These are phyloP conservation scores for Hypsopygia costalis DNA, from an alignment of 2,888 invertebrate genomes.

Conservation along the genomic window DNA sequence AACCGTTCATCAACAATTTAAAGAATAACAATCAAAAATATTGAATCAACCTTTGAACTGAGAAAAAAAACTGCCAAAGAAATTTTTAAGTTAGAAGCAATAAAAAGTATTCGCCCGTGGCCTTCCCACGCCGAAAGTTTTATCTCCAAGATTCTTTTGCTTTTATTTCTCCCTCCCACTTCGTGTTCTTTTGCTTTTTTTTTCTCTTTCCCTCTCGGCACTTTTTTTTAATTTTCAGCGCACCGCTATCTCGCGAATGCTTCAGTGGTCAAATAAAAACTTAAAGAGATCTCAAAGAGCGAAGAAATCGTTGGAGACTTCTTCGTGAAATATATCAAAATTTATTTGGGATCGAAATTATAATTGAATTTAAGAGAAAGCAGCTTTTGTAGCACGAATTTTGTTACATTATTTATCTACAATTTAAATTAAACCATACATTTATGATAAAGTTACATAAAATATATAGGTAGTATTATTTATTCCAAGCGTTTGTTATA, in stretches of 20 bases:
- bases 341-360: too few species aligned
- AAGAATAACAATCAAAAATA: neutral
- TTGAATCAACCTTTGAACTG: slow-evolving; percentile 19
- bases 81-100: slow-evolving; percentile 33
- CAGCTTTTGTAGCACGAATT: too few species aligned
- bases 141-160: slow-evolving; percentile 34
- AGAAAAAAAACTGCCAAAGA: slow-evolving; percentile 22
- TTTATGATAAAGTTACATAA: too few species aligned
- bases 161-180: slow-evolving; percentile 39
- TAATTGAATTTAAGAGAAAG: too few species aligned
- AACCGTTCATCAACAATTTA: too few species aligned
- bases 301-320: slow-evolving; percentile 26
- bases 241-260: slow-evolving; percentile 78
- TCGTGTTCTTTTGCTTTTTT: slow-evolving; percentile 31
- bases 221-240: slow-evolving; percentile 74
- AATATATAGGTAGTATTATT: too few species aligned
- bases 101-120: slow-evolving; percentile 31
- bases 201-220: slow-evolving; percentile 26
- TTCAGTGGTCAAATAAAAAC: slow-evolving; percentile 81
- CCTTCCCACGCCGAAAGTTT: slow-evolving; percentile 36
- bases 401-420: too few species aligned
- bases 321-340: neutral
- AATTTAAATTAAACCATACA: too few species aligned
- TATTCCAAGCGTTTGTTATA: too few species aligned
- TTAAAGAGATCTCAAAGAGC: slow-evolving; percentile 70